Percentiles rank a stretch among this genome's conserved stretches.
These are phyloP conservation scores for Sminthurides aquaticus DNA, from an alignment of 2,888 invertebrate species.

Conservation along the genomic window DNA sequence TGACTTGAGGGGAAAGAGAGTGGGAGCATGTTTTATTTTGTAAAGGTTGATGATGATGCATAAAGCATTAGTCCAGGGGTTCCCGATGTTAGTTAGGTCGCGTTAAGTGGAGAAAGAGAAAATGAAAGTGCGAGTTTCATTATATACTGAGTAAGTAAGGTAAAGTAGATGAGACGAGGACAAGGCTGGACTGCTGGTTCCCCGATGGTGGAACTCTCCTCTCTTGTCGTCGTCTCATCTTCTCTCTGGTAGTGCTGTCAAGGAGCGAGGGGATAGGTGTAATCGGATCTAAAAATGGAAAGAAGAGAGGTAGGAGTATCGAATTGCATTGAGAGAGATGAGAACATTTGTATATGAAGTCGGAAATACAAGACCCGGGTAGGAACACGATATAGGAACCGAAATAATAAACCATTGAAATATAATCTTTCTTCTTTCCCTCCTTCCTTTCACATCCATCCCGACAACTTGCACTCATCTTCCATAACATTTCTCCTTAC, in stretches of 20 bases:
- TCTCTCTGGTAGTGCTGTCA: slow-evolving; percentile 17
- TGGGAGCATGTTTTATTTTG: background rate
- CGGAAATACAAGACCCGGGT: slow-evolving; percentile 41
- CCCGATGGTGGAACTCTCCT: background rate
- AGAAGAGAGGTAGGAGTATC: slow-evolving; percentile 34
- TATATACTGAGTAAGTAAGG: too few relatives aligned
- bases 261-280: slow-evolving; percentile 27
- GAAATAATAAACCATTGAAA: slow-evolving; percentile 42
- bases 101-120: too few relatives aligned
- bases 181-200: background rate
- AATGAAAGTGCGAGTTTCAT: background rate
- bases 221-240: slow-evolving; percentile 2
- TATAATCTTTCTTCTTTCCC: slow-evolving; percentile 30
- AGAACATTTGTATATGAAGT: slow-evolving; percentile 36
- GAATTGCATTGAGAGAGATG: slow-evolving; percentile 30
- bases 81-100: background rate
- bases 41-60: background rate
- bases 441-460: slow-evolving; percentile 20
- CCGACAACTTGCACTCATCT: slow-evolving; percentile 7
- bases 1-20: background rate
- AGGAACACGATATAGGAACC: slow-evolving; percentile 40
- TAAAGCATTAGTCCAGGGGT: background rate
- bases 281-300: slow-evolving; percentile 37
- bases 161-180: background rate
- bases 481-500: slow-evolving; percentile 3